These are phyloP conservation scores for Chloroceryle amazona DNA, from an alignment of 2,797 vertebrate genomes.

Conservation along the genomic window DNA sequence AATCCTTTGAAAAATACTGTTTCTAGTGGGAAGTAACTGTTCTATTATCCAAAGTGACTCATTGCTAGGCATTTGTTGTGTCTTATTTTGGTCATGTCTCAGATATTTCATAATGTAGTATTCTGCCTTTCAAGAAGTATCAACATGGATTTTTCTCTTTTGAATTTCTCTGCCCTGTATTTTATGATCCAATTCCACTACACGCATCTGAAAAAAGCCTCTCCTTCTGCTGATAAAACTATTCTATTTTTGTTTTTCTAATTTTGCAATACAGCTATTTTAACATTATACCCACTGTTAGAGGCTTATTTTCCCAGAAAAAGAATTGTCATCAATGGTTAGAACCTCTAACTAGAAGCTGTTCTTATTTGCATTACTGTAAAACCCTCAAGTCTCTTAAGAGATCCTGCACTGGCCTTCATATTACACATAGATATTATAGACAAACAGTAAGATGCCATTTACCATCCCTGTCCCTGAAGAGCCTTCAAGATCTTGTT, in stretches of 20 bases:
- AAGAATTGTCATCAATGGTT: not conserved
- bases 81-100: not conserved
- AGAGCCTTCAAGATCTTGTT: conserved; percentile 33
- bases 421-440: not conserved
- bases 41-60: not conserved
- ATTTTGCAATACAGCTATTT: not conserved
- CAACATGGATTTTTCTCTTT: not conserved
- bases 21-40: not conserved
- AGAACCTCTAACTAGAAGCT: not conserved
- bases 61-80: not conserved
- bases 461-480: conserved; percentile 46
- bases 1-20: not conserved
- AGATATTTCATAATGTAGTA: not conserved
- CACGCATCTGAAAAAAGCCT: not conserved
- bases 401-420: not conserved
- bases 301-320: not conserved
- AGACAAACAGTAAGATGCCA: conserved; percentile 19
- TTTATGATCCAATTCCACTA: not conserved
- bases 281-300: not conserved
- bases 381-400: not conserved
- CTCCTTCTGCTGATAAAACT: not conserved
- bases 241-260: not conserved
- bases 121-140: not conserved
- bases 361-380: not conserved
- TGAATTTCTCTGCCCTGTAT: not conserved